phyloP scores from a whole-genome alignment of 1,140 invertebrate species.

The Copidosoma floridanum region DNA sequence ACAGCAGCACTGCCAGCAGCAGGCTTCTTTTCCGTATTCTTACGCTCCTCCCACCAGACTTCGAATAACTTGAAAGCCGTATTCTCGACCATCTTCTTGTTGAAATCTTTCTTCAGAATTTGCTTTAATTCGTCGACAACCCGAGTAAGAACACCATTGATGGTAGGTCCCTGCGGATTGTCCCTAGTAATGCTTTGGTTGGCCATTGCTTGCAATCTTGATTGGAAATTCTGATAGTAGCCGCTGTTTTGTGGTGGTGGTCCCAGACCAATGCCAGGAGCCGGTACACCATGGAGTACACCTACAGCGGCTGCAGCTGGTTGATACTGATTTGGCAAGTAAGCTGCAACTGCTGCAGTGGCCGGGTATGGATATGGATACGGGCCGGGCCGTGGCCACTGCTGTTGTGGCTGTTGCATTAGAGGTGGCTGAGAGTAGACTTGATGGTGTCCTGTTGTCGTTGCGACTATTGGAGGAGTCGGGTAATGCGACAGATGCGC shows the following conservation, averaged over 20 bases:
- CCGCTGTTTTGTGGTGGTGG: slow-evolving; percentile 38
- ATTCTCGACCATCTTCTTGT: slow-evolving; percentile 94
- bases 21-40: slow-evolving; percentile 62
- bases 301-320: slow-evolving; percentile 34
- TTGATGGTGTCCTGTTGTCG: slow-evolving; percentile 7
- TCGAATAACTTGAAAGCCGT: slow-evolving; percentile 90
- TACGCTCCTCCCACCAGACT: slow-evolving; percentile 80
- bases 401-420: slow-evolving; percentile 4
- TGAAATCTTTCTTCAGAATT: slow-evolving; percentile 90
- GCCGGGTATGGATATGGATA: slow-evolving; percentile 49
- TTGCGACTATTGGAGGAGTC: not conserved
- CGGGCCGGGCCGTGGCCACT: slow-evolving; percentile 47
- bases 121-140: slow-evolving; percentile 86
- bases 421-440: slow-evolving; percentile 2
- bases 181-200: slow-evolving; percentile 53
- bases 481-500: slow-evolving; percentile 17
- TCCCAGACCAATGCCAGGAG: not conserved
- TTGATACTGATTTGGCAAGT: slow-evolving; percentile 53
- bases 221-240: slow-evolving; percentile 52
- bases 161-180: slow-evolving; percentile 62
- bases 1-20: slow-evolving; percentile 22
- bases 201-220: slow-evolving; percentile 50
- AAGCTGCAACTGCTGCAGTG: slow-evolving; percentile 39
- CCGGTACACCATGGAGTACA: not conserved
- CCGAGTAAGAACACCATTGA: slow-evolving; percentile 72